Evolutionary conservation across 1,140 invertebrate species (phyloP).

Genomic region (Tribolium madens): DNA sequence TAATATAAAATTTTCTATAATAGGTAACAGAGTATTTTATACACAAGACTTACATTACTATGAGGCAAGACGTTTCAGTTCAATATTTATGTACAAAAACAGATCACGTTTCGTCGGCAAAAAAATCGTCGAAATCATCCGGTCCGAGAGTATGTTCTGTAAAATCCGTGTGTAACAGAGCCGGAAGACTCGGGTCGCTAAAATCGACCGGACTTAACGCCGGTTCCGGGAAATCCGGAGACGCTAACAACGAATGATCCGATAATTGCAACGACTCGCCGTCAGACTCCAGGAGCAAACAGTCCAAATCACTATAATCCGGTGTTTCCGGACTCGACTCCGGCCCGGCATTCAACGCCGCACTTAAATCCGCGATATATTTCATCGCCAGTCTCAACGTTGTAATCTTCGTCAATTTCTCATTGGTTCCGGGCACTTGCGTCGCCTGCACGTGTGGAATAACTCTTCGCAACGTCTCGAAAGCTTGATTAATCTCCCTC

Average conservation of each 20-base stretch:
- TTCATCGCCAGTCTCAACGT: slow-evolving; percentile 87
- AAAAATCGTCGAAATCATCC: slow-evolving; percentile 61
- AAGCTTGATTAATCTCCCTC: slow-evolving; percentile 90
- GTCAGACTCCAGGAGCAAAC: slow-evolving; percentile 69
- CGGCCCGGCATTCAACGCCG: slow-evolving; percentile 61
- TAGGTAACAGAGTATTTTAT: slow-evolving; percentile 52
- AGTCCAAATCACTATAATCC: slow-evolving; percentile 64
- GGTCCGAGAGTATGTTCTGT: slow-evolving; percentile 57
- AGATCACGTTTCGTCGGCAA: slow-evolving; percentile 57
- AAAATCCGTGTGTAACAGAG: slow-evolving; percentile 62
- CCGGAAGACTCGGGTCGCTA: slow-evolving; percentile 59
- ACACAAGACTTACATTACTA: slow-evolving; percentile 49
- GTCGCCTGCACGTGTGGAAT: slow-evolving; percentile 73
- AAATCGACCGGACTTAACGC: slow-evolving; percentile 62
- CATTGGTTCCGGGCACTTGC: slow-evolving; percentile 66
- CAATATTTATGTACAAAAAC: slow-evolving; percentile 10
- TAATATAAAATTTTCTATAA: slow-evolving; percentile 46
- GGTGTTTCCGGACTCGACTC: slow-evolving; percentile 40
- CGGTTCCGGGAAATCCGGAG: slow-evolving; percentile 63
- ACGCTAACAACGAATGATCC: slow-evolving; percentile 63
- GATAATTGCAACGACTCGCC: slow-evolving; percentile 69
- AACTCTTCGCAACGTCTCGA: slow-evolving; percentile 81
- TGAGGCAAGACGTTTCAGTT: slow-evolving; percentile 50
- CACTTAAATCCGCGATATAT: slow-evolving; percentile 81
- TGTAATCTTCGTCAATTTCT: slow-evolving; percentile 90